Conservation (phyloP, 1,140 invertebrate species). For the Drosophila ohnishii region DNA sequence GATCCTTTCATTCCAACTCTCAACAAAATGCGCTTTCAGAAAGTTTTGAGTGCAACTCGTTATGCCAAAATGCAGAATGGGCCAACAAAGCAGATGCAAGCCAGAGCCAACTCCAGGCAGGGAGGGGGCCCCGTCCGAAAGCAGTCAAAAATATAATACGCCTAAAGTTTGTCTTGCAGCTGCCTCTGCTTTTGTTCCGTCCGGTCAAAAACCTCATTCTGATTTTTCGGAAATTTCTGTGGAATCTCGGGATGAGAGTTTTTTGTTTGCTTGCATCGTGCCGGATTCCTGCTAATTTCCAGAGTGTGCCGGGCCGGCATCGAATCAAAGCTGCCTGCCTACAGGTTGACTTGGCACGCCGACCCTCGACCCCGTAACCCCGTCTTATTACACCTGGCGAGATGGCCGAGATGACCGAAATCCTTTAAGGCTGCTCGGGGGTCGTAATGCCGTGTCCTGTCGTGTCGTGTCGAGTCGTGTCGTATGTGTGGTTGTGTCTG, state of each 20-base stretch:
- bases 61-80: conserved; percentile 58
- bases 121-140: conserved; percentile 5
- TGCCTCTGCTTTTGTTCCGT: conserved; percentile 36
- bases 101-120: conserved; percentile 20
- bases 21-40: conserved; percentile 52
- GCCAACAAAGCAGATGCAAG: conserved; percentile 40
- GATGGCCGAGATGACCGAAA: conserved; percentile 40
- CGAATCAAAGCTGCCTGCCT: conserved; percentile 42
- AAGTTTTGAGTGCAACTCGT: conserved; percentile 71
- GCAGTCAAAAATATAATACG: conserved; percentile 41
- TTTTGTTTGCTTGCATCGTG: conserved; percentile 27
- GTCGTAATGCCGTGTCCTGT: conserved; percentile 31
- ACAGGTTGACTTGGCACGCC: conserved; percentile 50
- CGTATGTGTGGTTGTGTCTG: conserved; percentile 29
- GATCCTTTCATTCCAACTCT: conserved; percentile 5
- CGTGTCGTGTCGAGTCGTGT: conserved; percentile 23
- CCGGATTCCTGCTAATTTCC: conserved; percentile 63
- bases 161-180: conserved; percentile 57
- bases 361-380: conserved; percentile 11
- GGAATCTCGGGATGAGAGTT: conserved; percentile 22
- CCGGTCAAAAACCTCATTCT: conserved; percentile 40
- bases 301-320: conserved; percentile 42
- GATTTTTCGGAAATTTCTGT: conserved; percentile 48
- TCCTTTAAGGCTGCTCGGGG: conserved; percentile 57
- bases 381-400: conserved; percentile 24